Percentiles rank a stretch among this genome's conserved stretches.
These are phyloP conservation scores for Heliconius hortense DNA, from an alignment of 2,888 invertebrate species.

Conservation along the genomic window DNA sequence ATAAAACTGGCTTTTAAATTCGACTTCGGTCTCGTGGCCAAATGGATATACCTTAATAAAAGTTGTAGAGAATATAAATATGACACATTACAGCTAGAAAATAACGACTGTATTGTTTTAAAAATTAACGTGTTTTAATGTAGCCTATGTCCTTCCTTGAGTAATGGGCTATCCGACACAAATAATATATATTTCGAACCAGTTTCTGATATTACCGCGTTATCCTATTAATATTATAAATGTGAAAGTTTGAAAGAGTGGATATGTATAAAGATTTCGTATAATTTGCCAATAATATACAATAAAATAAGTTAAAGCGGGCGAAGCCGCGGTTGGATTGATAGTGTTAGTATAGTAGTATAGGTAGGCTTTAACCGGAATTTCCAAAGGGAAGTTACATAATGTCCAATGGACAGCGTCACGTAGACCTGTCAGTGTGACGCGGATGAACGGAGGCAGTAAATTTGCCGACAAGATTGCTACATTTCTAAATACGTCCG, in stretches of 20 bases:
- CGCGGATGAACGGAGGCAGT: slow-evolving; percentile 1
- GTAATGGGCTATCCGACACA: neutral
- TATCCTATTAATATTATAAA: too few relatives aligned
- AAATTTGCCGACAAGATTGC: slow-evolving; percentile 9
- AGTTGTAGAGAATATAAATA: neutral
- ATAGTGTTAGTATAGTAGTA: neutral
- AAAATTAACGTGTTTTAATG: too few relatives aligned
- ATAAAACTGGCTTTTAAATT: neutral
- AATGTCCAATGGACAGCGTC: neutral
- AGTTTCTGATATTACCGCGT: neutral
- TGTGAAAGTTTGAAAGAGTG: too few relatives aligned
- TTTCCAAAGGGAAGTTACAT: neutral
- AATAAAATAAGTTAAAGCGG: too few relatives aligned
- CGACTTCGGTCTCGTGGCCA: neutral
- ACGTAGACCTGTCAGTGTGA: slow-evolving; percentile 12
- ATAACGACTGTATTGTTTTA: too few relatives aligned
- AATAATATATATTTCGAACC: neutral
- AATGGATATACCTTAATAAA: neutral
- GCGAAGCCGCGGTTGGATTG: neutral
- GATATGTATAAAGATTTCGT: too few relatives aligned
- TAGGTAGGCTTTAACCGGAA: neutral
- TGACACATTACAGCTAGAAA: too few relatives aligned
- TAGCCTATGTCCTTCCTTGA: too few relatives aligned
- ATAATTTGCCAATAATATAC: too few relatives aligned
- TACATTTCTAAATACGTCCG: slow-evolving; percentile 12